phyloP scores from a whole-genome alignment of 2,113 vertebrate species.

The Octodon degus region DNA sequence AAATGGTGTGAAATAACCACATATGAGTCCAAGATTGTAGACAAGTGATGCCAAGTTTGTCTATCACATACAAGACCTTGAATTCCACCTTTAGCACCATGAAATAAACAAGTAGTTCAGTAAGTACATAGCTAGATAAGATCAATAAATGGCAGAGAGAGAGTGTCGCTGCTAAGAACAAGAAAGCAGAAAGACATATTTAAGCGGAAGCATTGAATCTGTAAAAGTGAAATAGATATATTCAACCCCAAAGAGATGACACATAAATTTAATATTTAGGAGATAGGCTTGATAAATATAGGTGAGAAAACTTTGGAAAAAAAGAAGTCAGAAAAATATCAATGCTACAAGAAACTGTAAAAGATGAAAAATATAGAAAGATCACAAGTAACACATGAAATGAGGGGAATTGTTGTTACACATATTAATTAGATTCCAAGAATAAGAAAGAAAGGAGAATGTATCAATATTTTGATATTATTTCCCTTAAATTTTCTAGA shows the following conservation, averaged over 20 bases:
- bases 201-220: background rate
- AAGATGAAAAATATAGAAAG: background rate
- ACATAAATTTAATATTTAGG: background rate
- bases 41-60: background rate
- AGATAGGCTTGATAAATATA: background rate
- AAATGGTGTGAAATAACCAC: background rate
- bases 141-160: background rate
- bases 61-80: background rate
- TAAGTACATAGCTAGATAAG: background rate
- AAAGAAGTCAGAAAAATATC: background rate
- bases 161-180: background rate
- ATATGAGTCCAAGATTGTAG: background rate
- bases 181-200: background rate
- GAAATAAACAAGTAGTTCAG: background rate
- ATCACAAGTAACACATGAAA: background rate
- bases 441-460: background rate
- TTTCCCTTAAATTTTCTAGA: background rate
- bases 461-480: background rate
- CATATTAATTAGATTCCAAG: background rate
- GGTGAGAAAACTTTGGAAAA: background rate
- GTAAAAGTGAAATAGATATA: background rate
- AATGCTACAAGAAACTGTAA: background rate
- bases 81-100: background rate
- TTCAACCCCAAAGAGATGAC: background rate
- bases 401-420: background rate